phyloP scores from a whole-genome alignment of 2,797 vertebrate genomes.

The Labeo calbasu region DNA sequence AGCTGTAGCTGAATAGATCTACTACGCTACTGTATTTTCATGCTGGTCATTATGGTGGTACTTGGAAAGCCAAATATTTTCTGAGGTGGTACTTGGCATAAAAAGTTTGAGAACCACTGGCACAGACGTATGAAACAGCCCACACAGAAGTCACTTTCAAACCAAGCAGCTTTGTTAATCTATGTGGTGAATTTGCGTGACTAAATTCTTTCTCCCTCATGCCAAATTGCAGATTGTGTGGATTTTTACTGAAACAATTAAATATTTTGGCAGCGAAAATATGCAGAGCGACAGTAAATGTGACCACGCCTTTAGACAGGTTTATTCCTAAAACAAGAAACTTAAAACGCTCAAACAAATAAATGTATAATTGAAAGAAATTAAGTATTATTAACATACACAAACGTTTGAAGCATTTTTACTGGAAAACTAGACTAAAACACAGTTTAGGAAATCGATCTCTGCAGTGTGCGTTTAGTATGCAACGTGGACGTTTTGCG shows the following conservation, averaged over 20 bases:
- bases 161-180: neutral
- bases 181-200: neutral
- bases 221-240: neutral
- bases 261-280: neutral
- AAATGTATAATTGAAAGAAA: neutral
- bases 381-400: neutral
- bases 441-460: neutral
- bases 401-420: neutral
- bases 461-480: neutral
- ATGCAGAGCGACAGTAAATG: neutral
- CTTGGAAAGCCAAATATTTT: too few relatives aligned
- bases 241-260: neutral
- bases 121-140: too few relatives aligned
- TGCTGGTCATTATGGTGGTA: too few relatives aligned
- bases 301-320: neutral
- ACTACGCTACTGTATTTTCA: too few relatives aligned
- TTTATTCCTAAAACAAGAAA: slow-evolving; percentile 4
- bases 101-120: too few relatives aligned
- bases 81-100: too few relatives aligned
- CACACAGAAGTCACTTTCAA: neutral
- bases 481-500: slow-evolving; percentile 3
- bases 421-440: neutral
- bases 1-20: too few relatives aligned
- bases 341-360: neutral
- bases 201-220: neutral